Base-by-base conservation (phyloP, 2,113 vertebrate species). In the Chamaea fasciata region DNA sequence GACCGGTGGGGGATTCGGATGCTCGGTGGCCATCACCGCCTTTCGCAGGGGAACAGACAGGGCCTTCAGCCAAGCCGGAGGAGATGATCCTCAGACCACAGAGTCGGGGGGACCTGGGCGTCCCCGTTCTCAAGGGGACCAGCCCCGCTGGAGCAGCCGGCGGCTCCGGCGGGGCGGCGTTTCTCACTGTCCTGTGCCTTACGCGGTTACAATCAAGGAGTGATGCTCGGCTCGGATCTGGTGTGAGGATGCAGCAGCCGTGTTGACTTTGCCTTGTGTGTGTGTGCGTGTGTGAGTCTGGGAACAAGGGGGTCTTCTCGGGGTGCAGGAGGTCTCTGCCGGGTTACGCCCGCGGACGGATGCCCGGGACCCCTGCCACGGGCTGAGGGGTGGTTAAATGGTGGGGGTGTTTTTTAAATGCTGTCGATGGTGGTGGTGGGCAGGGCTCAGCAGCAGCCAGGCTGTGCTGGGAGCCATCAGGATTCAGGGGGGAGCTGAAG, bases 141-240 rank as follows among this genome's bases (percentile, higher is more conserved):
- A 3, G 15, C 15, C 67, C 69, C 57, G 19, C 74, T 4, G 90
- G 89, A 44, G 47, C 83, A 15, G 57, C 50, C 18, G 11, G 63
- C 7, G 4, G 49, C 89, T 90, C 90, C 82, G 44, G 74, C 3
- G 28, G 88, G 85, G 75, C 7, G 12, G 78, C 53, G 13, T 59
- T 84, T 39, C 30, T 59, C 70, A 33, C 69, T 92, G 92, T 80
- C 84, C 92, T 94, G 96, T 96, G 95, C 95, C 94, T 94, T 96
- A 92, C 67, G 95, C 94, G 73, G 96, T 93, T 96, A 91, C 87
- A 88, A 84, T 92, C 89, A 74, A 83, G 92, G 94, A 83, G 87
- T 18, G 91, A 80, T 13, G 89, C 87, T 81, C 52, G 70, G 39
- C 94, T 76, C 9, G 16, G 80, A 55, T 56, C 50, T 55, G 85